These are phyloP conservation scores for Papilio elwesi DNA, from an alignment of 2,888 invertebrate species.

Conservation along the genomic window DNA sequence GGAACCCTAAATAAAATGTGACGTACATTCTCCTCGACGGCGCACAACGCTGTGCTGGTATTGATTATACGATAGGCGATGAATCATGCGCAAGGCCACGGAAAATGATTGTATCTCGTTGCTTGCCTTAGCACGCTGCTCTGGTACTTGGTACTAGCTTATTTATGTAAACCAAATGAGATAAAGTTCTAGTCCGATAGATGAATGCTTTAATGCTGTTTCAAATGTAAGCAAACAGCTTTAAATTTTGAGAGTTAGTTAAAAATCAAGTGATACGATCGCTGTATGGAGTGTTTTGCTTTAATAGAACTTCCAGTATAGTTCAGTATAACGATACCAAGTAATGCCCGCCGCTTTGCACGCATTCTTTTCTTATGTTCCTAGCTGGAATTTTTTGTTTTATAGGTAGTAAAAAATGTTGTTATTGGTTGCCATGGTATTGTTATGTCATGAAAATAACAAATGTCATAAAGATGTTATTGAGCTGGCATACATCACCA, in stretches of 20 bases:
- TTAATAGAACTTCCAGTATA: no score
- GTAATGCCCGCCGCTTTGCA: no score
- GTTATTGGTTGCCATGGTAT: no score
- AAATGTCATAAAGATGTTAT: no score
- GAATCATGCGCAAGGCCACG: constrained; percentile 56
- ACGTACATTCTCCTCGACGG: constrained; percentile 36
- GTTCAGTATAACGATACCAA: no score
- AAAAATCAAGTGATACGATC: not conserved
- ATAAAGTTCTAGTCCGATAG: constrained; percentile 37
- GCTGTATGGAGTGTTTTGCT: no score
- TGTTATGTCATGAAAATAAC: no score
- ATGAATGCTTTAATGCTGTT: not conserved
- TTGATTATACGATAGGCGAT: constrained; percentile 47
- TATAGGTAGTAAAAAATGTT: no score
- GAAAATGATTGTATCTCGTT: constrained; percentile 48
- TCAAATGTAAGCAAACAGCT: constrained; percentile 11
- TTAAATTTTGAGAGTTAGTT: not conserved
- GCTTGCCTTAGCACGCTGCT: constrained; percentile 49
- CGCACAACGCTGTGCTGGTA: constrained; percentile 29
- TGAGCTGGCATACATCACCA: no score
- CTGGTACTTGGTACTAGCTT: constrained; percentile 50
- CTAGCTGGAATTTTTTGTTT: no score
- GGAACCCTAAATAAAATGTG: constrained; percentile 34
- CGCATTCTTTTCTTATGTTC: no score
- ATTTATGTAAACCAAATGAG: constrained; percentile 46